Conservation (phyloP, 2,888 invertebrate genomes). For the Coelopa pilipes region DNA sequence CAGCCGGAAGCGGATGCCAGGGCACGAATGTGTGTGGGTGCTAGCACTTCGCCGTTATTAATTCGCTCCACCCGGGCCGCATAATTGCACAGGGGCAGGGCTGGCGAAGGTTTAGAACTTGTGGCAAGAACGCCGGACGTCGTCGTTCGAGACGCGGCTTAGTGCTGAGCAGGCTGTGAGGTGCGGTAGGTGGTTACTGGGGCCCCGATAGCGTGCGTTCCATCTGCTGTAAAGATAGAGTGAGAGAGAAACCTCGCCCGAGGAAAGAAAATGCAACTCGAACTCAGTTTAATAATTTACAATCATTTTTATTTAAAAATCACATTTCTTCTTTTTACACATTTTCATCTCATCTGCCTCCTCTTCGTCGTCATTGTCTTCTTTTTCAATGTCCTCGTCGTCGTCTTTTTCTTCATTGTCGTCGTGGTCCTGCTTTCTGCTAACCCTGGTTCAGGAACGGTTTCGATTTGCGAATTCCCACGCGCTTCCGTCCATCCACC, state of each 20-base stretch:
- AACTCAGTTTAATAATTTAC: constrained; percentile 4
- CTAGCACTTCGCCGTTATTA: constrained; percentile 26
- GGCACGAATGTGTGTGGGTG: too few relatives aligned
- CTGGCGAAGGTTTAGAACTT: too few relatives aligned
- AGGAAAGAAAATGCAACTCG: background rate
- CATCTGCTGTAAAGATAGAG: too few relatives aligned
- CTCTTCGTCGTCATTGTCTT: background rate
- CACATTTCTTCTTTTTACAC: constrained; percentile 52
- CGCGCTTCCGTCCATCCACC: background rate
- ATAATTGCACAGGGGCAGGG: constrained; percentile 7
- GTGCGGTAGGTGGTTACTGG: too few relatives aligned
- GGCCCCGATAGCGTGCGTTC: too few relatives aligned
- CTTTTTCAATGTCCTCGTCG: background rate
- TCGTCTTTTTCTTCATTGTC: background rate
- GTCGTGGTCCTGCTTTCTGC: background rate
- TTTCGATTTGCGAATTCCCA: background rate
- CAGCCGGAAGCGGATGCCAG: too few relatives aligned
- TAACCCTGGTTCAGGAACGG: background rate
- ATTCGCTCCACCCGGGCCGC: constrained; percentile 17
- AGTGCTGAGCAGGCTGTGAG: too few relatives aligned
- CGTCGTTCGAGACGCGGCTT: too few relatives aligned
- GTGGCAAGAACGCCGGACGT: too few relatives aligned
- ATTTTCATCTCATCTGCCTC: background rate
- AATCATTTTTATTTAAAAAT: constrained; percentile 58
- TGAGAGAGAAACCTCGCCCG: too few relatives aligned